A percentile compares a stretch with the other conserved stretches of the same genome.
phyloP scores from a whole-genome alignment of 2,888 invertebrate genomes.

The Glomeris marginata region DNA sequence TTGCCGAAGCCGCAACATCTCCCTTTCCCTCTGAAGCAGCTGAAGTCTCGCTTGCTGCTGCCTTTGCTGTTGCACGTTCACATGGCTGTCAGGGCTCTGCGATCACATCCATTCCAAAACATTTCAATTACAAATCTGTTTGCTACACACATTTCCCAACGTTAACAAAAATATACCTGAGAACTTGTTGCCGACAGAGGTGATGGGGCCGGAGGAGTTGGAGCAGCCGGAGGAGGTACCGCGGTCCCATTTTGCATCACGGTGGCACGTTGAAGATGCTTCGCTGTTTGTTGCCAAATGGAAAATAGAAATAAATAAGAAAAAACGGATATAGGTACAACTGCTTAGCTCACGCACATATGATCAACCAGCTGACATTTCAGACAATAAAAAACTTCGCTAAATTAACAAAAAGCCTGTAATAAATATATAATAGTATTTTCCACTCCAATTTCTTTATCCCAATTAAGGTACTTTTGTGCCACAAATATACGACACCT shows the following conservation, averaged over 20 bases:
- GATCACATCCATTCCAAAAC: not conserved
- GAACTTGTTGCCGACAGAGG: not conserved
- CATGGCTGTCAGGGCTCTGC: constrained; percentile 16
- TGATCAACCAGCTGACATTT: not conserved
- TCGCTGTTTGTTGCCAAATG: constrained; percentile 16
- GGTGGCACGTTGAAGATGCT: constrained; percentile 21
- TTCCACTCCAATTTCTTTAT: no score
- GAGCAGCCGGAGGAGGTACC: not conserved
- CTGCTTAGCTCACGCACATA: not conserved
- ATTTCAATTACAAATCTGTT: no score
- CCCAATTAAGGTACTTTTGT: no score
- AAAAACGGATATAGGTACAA: constrained; percentile 2
- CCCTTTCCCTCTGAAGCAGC: constrained; percentile 72
- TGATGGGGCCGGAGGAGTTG: not conserved
- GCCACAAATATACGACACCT: no score
- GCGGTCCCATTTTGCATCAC: constrained; percentile 13
- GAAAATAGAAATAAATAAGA: constrained; percentile 4
- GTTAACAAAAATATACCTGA: no score
- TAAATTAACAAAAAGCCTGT: no score
- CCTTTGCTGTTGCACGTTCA: constrained; percentile 18
- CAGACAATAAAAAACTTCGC: not conserved
- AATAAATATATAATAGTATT: no score
- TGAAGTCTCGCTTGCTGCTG: constrained; percentile 45
- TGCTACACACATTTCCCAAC: no score
- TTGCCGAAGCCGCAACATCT: constrained; percentile 71